These are phyloP conservation scores for Lepidocolaptes lacrymiger DNA, from an alignment of 2,797 vertebrate genomes.

Conservation along the genomic window DNA sequence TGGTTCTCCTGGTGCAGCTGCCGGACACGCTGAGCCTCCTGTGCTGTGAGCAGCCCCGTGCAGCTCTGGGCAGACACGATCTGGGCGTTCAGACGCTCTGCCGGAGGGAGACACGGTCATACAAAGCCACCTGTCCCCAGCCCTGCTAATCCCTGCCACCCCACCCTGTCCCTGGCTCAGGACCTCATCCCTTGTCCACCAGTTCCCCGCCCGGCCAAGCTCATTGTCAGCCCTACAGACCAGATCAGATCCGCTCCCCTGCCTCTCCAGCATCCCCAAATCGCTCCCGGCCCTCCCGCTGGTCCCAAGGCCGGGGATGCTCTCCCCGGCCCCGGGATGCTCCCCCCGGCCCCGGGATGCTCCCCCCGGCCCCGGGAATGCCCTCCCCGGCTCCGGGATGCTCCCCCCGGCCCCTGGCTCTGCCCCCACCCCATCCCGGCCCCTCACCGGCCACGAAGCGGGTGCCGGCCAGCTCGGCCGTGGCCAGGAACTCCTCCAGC, in stretches of 20 bases:
- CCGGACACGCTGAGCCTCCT: slow-evolving; percentile 83
- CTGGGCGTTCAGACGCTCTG: slow-evolving; percentile 93
- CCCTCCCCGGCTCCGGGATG: too few relatives aligned
- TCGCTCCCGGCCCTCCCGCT: too few relatives aligned
- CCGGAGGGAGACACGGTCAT: fast-evolving
- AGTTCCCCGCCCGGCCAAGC: fast-evolving
- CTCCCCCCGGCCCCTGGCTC: too few relatives aligned
- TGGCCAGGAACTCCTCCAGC: slow-evolving; percentile 92
- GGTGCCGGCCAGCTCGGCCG: slow-evolving; percentile 8
- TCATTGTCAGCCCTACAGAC: not conserved
- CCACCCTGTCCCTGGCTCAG: not conserved
- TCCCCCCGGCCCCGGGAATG: too few relatives aligned
- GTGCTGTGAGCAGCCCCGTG: slow-evolving; percentile 83
- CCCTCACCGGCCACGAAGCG: not conserved
- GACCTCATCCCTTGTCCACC: not conserved
- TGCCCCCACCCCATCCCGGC: too few relatives aligned
- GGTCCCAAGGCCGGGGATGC: not conserved
- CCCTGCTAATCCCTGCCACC: not conserved
- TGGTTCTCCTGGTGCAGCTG: slow-evolving; percentile 90
- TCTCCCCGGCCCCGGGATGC: too few relatives aligned
- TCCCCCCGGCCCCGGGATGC: too few relatives aligned
- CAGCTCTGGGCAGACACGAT: slow-evolving; percentile 87
- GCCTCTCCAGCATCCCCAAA: not conserved
- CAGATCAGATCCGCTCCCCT: not conserved
- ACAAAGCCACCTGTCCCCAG: not conserved